A percentile compares a stretch with the other conserved stretches of the same genome.
Conservation (phyloP, 2,888 invertebrate species). For the Eupithecia vulgata region DNA sequence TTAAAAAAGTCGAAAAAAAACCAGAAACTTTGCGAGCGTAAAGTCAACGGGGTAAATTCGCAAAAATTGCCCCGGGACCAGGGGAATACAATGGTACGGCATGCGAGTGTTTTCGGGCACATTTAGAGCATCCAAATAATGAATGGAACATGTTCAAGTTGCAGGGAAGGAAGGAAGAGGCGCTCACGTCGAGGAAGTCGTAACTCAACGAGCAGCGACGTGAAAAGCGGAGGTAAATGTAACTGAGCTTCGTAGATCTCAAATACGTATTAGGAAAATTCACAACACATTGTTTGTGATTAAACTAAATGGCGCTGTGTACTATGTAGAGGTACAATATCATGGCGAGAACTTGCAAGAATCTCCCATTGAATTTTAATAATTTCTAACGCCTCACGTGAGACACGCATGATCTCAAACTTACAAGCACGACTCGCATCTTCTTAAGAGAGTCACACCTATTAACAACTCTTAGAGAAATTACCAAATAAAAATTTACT, state of each 20-base stretch:
- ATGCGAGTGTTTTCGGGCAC: constrained; percentile 32
- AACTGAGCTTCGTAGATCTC: background rate
- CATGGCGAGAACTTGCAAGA: background rate
- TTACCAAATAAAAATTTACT: background rate
- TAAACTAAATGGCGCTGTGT: background rate
- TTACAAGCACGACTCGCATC: background rate
- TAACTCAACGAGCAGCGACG: constrained; percentile 32
- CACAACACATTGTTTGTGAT: background rate
- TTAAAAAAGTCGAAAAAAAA: constrained; percentile 43
- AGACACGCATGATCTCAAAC: background rate
- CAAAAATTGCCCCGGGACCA: constrained; percentile 68
- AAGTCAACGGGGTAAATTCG: constrained; percentile 67
- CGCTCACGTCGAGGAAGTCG: constrained; percentile 31
- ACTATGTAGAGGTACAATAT: background rate
- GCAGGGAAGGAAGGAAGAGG: constrained; percentile 31
- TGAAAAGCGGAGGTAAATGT: constrained; percentile 17
- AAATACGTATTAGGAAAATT: background rate
- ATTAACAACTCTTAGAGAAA: background rate
- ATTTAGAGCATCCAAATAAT: constrained; percentile 36
- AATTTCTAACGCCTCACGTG: background rate
- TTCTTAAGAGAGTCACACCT: too few relatives aligned
- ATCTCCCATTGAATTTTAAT: background rate
- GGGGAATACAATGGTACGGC: constrained; percentile 45
- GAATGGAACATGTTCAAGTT: constrained; percentile 28
- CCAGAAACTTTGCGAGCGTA: constrained; percentile 54